Evolutionary conservation across 2,797 vertebrate species (phyloP), one percentile per base, ranked within the genome.

Genomic region (Setipinna tenuifilis): DNA sequence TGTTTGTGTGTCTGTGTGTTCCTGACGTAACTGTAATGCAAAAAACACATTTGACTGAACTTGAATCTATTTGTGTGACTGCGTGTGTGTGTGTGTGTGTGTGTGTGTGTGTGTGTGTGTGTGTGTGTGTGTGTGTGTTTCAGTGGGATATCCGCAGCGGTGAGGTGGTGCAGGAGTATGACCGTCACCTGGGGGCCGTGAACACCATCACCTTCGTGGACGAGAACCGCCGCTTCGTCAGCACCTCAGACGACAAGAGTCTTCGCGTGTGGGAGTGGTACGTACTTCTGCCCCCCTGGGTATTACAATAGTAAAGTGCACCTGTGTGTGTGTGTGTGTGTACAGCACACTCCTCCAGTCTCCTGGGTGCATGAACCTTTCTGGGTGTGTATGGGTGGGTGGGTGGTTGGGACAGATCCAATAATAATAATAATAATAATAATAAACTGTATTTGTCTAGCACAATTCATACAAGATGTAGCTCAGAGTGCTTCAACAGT

Each of bases 161-260:
- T 21, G 98, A 99, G 91, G 97, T 99, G 83, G 98, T 99, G 41
- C 98, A 99, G 91, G 98, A 99, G 86, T 99, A 99, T 0, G 98
- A 99, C 86, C 94, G 98, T 84, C 98, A 99, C 92, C 94, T 99
- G 92, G 98, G 98, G 44, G 98, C 98, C n/a, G 98, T 99, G 91
- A 99, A 99, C 95, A 99, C 98, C 86, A 99, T 99, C 95, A 99
- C 99, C 23, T 99, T 99, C 86, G 98, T 99, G 75, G 98, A 99
- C 86, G 98, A 99, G 90, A 99, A 98, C 16, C 96, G 98, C 2
- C 97, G 98, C 54, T 99, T 99, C 87, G 98, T 99, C 92, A 99
- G 98, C 91, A 99, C 98, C 0, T 99, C 98, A 0, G 98, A 99
- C 78, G 98, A 99, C 90, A 99, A 99, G 94, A 99, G 98, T 90